Evolutionary conservation across 2,888 invertebrate species (phyloP).

Genomic region (Uropetala carovei): DNA sequence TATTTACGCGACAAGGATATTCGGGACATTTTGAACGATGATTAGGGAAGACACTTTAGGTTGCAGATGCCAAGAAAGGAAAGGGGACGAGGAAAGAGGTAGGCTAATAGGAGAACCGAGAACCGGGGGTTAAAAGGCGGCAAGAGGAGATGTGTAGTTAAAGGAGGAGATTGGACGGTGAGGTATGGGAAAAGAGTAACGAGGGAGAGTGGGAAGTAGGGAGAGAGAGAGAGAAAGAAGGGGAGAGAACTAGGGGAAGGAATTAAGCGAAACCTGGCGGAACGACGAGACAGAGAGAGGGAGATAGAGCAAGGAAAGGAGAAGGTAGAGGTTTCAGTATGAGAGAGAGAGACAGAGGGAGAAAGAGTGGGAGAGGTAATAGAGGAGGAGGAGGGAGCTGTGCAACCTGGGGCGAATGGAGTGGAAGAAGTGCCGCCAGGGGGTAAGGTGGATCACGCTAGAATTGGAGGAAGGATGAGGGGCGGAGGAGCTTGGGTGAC

Average conservation of each 20-base stretch:
- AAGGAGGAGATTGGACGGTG: not conserved
- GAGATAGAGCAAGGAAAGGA: not conserved
- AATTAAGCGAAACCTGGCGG: not conserved
- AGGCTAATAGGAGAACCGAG: not conserved
- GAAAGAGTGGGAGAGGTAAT: constrained; percentile 11
- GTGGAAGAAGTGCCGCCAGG: constrained; percentile 25
- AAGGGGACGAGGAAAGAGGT: not conserved
- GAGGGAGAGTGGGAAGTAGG: not conserved
- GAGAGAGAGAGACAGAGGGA: not conserved
- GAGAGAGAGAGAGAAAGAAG: not conserved
- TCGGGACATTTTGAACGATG: not conserved
- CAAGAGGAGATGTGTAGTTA: not conserved
- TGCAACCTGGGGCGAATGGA: constrained; percentile 35
- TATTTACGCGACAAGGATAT: not conserved
- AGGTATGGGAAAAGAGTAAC: not conserved
- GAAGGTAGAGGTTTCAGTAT: not conserved
- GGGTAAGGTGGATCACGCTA: not conserved
- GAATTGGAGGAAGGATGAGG: not conserved
- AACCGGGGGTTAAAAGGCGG: not conserved
- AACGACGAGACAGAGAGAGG: not conserved
- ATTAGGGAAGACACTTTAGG: not conserved
- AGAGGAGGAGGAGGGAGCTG: not conserved
- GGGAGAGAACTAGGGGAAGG: constrained; percentile 3
- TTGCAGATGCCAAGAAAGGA: not conserved
- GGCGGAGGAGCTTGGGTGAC: not conserved